A percentile compares a stretch with the other conserved stretches of the same genome.
Conservation (phyloP, 2,113 vertebrate species). For the Seriola rivoliana region DNA sequence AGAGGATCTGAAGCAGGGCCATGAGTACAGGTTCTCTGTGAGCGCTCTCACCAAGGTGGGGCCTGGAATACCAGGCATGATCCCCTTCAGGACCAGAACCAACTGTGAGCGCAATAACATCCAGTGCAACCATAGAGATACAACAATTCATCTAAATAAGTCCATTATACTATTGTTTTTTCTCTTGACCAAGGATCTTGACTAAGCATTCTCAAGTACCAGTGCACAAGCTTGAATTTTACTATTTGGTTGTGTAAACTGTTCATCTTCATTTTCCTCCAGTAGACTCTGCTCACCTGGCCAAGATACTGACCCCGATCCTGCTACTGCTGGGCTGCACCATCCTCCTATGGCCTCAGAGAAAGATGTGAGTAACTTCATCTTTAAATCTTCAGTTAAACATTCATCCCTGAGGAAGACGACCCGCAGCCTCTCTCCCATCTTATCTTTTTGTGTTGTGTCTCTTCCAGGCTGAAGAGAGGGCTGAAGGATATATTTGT, state of each 20-base stretch:
- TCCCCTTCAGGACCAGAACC: constrained; percentile 58
- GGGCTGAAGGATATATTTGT: constrained; percentile 45
- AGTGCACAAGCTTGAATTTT: neutral
- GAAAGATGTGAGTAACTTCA: constrained; percentile 60
- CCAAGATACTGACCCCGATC: constrained; percentile 55
- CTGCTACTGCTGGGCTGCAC: constrained; percentile 65
- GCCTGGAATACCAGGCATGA: constrained; percentile 40
- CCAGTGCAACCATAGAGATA: neutral
- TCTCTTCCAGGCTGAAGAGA: constrained; percentile 60
- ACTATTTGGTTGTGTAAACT: neutral
- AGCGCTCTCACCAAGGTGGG: constrained; percentile 66
- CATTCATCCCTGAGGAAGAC: neutral
- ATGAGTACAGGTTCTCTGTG: constrained; percentile 59
- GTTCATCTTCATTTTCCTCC: constrained; percentile 1
- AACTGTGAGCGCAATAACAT: constrained; percentile 59
- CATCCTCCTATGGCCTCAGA: constrained; percentile 60
- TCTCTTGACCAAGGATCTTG: too few relatives aligned
- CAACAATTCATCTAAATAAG: neutral
- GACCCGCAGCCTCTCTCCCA: neutral
- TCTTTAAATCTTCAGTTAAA: neutral
- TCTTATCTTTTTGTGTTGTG: neutral
- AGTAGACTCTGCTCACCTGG: constrained; percentile 51
- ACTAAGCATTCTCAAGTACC: neutral
- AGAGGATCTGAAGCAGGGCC: constrained; percentile 47
- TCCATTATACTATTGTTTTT: neutral